These are phyloP conservation scores for Tenualosa ilisha DNA, from an alignment of 2,797 vertebrate genomes.

Conservation along the genomic window DNA sequence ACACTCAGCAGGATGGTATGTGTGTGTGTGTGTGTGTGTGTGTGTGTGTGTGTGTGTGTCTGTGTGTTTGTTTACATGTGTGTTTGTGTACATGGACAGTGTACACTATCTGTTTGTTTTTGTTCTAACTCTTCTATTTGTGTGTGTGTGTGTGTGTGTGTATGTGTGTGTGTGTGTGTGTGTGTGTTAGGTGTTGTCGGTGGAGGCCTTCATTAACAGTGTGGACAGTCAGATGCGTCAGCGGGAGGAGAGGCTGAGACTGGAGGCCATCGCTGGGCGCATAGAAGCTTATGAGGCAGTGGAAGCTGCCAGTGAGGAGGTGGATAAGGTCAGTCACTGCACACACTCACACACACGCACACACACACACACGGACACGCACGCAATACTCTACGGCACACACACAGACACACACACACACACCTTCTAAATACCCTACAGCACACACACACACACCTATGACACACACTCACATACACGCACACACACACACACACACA, in stretches of 20 bases:
- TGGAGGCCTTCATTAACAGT: conserved; percentile 90
- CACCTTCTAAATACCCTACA: no score
- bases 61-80: no score
- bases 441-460: no score
- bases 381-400: no score
- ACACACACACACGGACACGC: no score
- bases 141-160: not conserved
- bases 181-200: conserved; percentile 73
- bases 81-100: not conserved
- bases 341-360: not conserved
- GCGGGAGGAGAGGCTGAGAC: conserved; percentile 88
- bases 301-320: conserved; percentile 89
- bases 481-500: not conserved
- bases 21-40: not conserved
- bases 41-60: not conserved
- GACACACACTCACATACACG: no score
- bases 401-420: not conserved
- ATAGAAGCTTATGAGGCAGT: conserved; percentile 92
- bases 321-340: conserved; percentile 83
- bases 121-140: no score
- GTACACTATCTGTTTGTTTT: not conserved
- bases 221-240: conserved; percentile 90
- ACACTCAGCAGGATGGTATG: conserved; percentile 80
- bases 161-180: not conserved
- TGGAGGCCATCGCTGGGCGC: conserved; percentile 83